Evolutionary conservation across 2,797 vertebrate genomes (phyloP), one percentile per base, ranked within the genome.

Genomic region (Spinus pinus): DNA sequence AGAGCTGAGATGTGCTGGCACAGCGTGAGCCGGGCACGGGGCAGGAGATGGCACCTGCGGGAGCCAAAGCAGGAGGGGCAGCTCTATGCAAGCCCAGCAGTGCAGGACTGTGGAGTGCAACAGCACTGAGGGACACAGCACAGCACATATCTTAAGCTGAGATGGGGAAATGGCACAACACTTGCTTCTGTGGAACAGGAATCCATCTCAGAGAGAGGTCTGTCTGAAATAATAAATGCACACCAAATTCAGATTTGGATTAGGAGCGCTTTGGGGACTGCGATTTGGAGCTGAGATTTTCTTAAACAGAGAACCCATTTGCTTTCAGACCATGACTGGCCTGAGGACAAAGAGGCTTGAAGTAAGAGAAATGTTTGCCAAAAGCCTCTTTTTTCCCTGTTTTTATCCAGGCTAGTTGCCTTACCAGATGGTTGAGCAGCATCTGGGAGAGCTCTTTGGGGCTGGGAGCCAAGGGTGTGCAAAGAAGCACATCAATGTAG

Each of bases 21-120:
- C 14, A 42, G 72, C 44, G 35, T 19, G 17, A 50, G 15, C 2
- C 0, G 2, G 39, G 44, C 62, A 70, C 0, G 0, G n/a, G 15
- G 31, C 4, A 7, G 50, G 27, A 0, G 0, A 81, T 12, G 39
- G 41, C 69, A 72, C 49, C 14, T 8, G 4, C 0, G 3, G 49
- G 37, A 82, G 67, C 35, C 10, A 27, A 41, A n/a, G 47, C 18
- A n/a, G 44, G 53, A 62, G 33, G 20, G 17, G 42, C 1, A 8
- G 56, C 53, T 77, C 50, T 20, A 2, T 15, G 41, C 42, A 69
- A 83, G 50, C 7, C 3, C 51, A 64, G 49, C 2, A 2, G 35
- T 20, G 53, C 31, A 14, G 14, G 39, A 24, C 54, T 39, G 24
- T 42, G 60, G 53, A 49, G 30, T 5, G n/a, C 37, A 57, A 72